Evolutionary conservation across 1,140 invertebrate species (phyloP).

Genomic region (Chironomus tepperi): DNA sequence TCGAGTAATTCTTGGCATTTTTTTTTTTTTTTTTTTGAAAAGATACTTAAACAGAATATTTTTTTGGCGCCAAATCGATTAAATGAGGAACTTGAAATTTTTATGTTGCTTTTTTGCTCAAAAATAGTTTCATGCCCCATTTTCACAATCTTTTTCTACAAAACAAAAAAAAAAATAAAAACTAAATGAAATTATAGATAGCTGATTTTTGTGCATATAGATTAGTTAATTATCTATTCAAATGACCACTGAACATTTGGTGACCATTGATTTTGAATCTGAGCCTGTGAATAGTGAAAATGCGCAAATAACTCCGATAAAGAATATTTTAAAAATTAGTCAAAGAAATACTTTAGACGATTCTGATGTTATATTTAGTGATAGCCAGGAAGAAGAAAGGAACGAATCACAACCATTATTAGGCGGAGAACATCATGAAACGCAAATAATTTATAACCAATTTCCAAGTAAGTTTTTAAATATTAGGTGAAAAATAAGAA

Average conservation of each 20-base stretch:
- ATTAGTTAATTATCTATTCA: not conserved
- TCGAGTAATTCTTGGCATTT: too few relatives aligned
- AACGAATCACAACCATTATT: constrained; percentile 14
- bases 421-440: not conserved
- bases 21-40: too few relatives aligned
- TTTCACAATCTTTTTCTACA: too few relatives aligned
- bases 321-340: not conserved
- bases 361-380: not conserved
- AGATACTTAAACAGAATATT: too few relatives aligned
- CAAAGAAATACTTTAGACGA: not conserved
- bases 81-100: too few relatives aligned
- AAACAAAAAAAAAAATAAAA: too few relatives aligned
- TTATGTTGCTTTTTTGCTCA: too few relatives aligned
- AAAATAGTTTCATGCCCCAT: too few relatives aligned
- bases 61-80: too few relatives aligned
- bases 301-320: not conserved
- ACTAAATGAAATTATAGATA: too few relatives aligned
- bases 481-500: too few relatives aligned
- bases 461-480: constrained; percentile 7
- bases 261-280: not conserved
- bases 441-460: constrained; percentile 8
- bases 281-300: not conserved
- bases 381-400: not conserved
- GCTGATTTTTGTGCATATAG: too few relatives aligned
- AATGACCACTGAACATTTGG: not conserved